phyloP scores from a whole-genome alignment of 2,797 vertebrate species.

The Syngnathus rostellatus region DNA sequence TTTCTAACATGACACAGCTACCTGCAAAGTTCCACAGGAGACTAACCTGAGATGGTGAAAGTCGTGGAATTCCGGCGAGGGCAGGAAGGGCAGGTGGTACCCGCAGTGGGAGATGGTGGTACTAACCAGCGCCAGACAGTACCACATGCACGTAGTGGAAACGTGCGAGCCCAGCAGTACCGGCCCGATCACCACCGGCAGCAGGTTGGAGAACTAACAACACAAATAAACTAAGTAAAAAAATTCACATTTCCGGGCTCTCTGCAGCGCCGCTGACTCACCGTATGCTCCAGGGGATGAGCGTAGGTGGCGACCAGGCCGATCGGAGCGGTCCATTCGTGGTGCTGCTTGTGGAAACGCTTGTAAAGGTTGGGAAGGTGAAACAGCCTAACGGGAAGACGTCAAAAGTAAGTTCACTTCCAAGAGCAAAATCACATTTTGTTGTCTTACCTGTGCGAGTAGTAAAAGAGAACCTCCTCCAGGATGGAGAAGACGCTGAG shows the following conservation, averaged over 20 bases:
- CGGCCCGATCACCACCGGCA: slow-evolving; percentile 75
- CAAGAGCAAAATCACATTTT: not conserved
- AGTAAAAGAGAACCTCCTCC: slow-evolving; percentile 90
- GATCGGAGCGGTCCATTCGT: slow-evolving; percentile 91
- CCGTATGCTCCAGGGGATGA: slow-evolving; percentile 86
- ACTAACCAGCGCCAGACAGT: slow-evolving; percentile 72
- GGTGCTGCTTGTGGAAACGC: slow-evolving; percentile 85
- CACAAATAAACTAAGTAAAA: not conserved
- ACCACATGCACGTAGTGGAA: slow-evolving; percentile 73
- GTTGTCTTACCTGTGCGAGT: slow-evolving; percentile 77
- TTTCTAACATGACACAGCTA: not conserved
- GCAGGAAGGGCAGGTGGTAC: slow-evolving; percentile 91
- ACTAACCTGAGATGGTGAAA: slow-evolving; percentile 87
- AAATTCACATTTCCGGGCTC: slow-evolving; percentile 19
- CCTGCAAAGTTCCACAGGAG: not conserved
- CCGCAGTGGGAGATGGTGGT: slow-evolving; percentile 87
- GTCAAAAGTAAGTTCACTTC: too few species aligned
- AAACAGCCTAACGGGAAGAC: slow-evolving; percentile 66
- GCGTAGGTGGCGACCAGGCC: slow-evolving; percentile 78
- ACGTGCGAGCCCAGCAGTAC: slow-evolving; percentile 81
- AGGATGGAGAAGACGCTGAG: slow-evolving; percentile 66
- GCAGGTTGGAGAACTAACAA: slow-evolving; percentile 78
- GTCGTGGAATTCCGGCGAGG: slow-evolving; percentile 91
- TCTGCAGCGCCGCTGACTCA: slow-evolving; percentile 27
- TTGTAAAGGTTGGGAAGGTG: slow-evolving; percentile 85